phyloP scores from a whole-genome alignment of 92 coral and sea anemone species.

The Epizoanthus scotinus region DNA sequence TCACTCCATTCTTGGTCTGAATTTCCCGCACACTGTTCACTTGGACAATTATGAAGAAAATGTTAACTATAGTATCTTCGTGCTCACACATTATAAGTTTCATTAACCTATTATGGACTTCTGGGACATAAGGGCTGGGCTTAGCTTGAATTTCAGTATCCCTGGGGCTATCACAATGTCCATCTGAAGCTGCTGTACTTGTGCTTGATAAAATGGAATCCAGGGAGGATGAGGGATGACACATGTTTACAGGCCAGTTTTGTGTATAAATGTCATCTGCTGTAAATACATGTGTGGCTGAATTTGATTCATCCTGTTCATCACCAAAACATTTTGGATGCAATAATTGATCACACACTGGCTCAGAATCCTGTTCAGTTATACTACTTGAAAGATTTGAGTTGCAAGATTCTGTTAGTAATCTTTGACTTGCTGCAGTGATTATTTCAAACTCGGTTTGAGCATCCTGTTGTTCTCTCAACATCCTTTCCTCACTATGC shows the following conservation, averaged over 20 bases:
- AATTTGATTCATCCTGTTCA: not conserved
- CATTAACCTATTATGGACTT: conserved; percentile 56
- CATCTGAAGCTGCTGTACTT: not conserved
- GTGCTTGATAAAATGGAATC: not conserved
- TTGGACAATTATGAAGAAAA: conserved; percentile 80
- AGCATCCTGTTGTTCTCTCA: not conserved
- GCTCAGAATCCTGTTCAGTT: not conserved
- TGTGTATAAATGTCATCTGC: conserved; percentile 71
- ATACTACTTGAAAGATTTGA: not conserved
- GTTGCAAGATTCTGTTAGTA: conserved; percentile 30
- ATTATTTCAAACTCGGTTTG: conserved; percentile 70
- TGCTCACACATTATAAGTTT: conserved; percentile 57
- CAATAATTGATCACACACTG: not conserved
- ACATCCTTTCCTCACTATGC: not conserved
- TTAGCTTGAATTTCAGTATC: not conserved
- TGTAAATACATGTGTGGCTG: conserved; percentile 55
- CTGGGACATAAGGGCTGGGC: conserved; percentile 29
- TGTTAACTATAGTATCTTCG: conserved; percentile 54
- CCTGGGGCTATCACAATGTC: not conserved
- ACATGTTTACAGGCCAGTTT: not conserved
- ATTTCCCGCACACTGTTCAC: conserved; percentile 85
- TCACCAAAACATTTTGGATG: not conserved
- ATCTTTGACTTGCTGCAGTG: conserved; percentile 66
- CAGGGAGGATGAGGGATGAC: not conserved
- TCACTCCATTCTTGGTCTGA: conserved; percentile 71